phyloP scores from a whole-genome alignment of 2,797 vertebrate species.

The Ciconia nigra region DNA sequence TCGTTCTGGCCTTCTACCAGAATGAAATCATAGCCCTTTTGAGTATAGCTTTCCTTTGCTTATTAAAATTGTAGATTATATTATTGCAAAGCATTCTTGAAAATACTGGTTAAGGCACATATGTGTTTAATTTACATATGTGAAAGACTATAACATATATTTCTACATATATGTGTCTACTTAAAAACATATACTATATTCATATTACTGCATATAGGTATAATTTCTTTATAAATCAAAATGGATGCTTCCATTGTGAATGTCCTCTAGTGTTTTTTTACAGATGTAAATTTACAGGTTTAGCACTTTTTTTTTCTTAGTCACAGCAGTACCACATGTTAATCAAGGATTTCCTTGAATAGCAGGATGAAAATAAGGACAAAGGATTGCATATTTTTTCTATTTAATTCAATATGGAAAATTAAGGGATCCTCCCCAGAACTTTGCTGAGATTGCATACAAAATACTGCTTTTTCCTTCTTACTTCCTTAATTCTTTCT shows the following conservation, averaged over 20 bases:
- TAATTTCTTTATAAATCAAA: background rate
- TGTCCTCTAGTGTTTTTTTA: background rate
- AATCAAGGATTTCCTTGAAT: background rate
- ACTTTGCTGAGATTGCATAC: background rate
- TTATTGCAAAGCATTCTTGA: background rate
- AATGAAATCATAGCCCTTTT: background rate
- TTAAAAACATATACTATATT: background rate
- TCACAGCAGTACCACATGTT: background rate
- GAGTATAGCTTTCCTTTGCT: background rate
- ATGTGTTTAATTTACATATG: background rate
- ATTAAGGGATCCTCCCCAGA: background rate
- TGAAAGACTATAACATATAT: accelerated
- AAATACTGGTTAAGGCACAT: background rate
- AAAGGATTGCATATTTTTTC: background rate
- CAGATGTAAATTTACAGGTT: background rate
- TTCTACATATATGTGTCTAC: background rate
- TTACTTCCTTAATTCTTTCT: background rate
- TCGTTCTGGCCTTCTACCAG: background rate
- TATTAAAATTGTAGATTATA: background rate
- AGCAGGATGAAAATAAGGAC: background rate
- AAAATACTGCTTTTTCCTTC: background rate
- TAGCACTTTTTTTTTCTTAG: background rate
- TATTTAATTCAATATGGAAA: background rate
- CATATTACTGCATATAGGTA: background rate
- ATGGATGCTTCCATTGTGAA: background rate